Conservation (phyloP, 1,140 invertebrate genomes). For the Tigriopus japonicus region DNA sequence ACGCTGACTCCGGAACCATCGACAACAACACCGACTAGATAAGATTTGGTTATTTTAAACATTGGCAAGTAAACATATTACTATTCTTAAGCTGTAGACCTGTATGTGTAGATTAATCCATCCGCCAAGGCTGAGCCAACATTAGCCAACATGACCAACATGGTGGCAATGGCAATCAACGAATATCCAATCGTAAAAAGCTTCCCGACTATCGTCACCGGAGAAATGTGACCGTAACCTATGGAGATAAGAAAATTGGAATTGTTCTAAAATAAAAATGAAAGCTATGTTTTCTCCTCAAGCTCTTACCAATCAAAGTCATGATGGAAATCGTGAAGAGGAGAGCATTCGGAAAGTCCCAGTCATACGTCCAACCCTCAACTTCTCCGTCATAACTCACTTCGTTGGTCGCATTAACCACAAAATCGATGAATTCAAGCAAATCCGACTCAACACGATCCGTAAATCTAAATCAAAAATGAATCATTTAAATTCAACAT, state of each 20-base stretch:
- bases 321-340: slow-evolving; percentile 22
- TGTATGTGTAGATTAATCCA: slow-evolving; percentile 18
- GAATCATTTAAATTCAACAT: too few species aligned
- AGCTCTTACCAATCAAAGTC: slow-evolving; percentile 21
- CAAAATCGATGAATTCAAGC: neutral
- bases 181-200: slow-evolving; percentile 22
- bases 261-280: too few species aligned
- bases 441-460: neutral
- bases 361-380: slow-evolving; percentile 19
- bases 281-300: too few species aligned
- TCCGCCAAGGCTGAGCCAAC: slow-evolving; percentile 22
- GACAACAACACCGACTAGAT: slow-evolving; percentile 19
- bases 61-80: neutral
- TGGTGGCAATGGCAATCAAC: slow-evolving; percentile 22
- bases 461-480: too few species aligned
- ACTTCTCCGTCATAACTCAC: slow-evolving; percentile 19
- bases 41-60: neutral
- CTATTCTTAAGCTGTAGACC: slow-evolving; percentile 12
- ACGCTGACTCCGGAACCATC: slow-evolving; percentile 17
- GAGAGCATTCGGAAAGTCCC: slow-evolving; percentile 21
- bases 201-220: slow-evolving; percentile 20
- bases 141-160: slow-evolving; percentile 23
- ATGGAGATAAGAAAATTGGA: slow-evolving; percentile 11
- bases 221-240: slow-evolving; percentile 25
- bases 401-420: neutral